Percentiles rank a stretch among this genome's conserved stretches.
Evolutionary conservation across 1,140 invertebrate species (phyloP).

Genomic region (Formica exsecta): DNA sequence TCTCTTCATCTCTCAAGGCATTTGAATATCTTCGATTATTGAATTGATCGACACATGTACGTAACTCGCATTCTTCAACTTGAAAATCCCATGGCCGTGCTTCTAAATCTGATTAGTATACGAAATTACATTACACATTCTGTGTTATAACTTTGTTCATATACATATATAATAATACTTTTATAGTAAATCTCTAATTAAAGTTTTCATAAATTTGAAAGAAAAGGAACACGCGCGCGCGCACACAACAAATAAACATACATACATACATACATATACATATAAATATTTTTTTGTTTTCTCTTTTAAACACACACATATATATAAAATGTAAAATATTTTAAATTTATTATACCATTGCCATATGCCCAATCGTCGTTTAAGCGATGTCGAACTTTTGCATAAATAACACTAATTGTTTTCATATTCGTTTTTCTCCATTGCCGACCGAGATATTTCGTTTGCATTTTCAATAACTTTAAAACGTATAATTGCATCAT

Average conservation of each 20-base stretch:
- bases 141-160: not conserved
- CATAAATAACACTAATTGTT: conserved; percentile 99
- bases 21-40: conserved; percentile 95
- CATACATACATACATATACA: not conserved
- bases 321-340: not conserved
- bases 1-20: conserved; percentile 88
- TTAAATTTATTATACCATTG: conserved; percentile 89
- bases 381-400: conserved; percentile 97
- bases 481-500: conserved; percentile 99
- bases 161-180: not conserved
- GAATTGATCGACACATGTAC: conserved; percentile 97
- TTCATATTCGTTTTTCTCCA: conserved; percentile 99
- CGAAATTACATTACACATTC: conserved; percentile 25
- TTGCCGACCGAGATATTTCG: conserved; percentile 99
- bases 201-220: not conserved
- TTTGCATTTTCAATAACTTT: conserved; percentile 99
- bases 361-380: conserved; percentile 99
- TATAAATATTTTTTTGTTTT: not conserved
- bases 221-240: too few species aligned
- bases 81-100: conserved; percentile 99
- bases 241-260: too few species aligned
- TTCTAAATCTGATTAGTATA: conserved; percentile 92
- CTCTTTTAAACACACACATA: not conserved
- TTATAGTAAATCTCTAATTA: not conserved
- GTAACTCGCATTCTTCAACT: conserved; percentile 97